These are phyloP conservation scores for Tinea semifulvella DNA, from an alignment of 2,888 invertebrate species.

Conservation along the genomic window DNA sequence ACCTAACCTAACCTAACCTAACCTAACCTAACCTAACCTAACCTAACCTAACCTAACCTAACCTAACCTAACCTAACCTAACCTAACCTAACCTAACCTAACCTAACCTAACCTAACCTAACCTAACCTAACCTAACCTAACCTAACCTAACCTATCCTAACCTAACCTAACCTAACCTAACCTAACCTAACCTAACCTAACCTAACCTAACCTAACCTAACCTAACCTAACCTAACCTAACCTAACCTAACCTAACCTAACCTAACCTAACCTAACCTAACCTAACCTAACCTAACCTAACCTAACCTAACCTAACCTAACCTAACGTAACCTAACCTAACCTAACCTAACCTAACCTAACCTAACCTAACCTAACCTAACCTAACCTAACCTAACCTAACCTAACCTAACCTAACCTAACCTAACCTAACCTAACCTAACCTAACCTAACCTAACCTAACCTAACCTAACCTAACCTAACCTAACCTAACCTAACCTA, in stretches of 20 bases:
- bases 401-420: slow-evolving; percentile 16
- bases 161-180: slow-evolving; percentile 13
- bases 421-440: slow-evolving; percentile 15
- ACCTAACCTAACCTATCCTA: slow-evolving; percentile 13
- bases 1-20: neutral
- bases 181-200: slow-evolving; percentile 13
- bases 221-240: slow-evolving; percentile 16
- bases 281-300: slow-evolving; percentile 16
- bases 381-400: slow-evolving; percentile 16
- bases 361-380: slow-evolving; percentile 16
- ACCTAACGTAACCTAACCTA: slow-evolving; percentile 15
- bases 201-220: slow-evolving; percentile 15
- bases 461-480: slow-evolving; percentile 15
- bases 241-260: slow-evolving; percentile 16
- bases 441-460: slow-evolving; percentile 16
- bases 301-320: slow-evolving; percentile 16
- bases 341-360: slow-evolving; percentile 16
- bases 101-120: slow-evolving; percentile 13
- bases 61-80: slow-evolving; percentile 13
- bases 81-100: slow-evolving; percentile 13
- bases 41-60: slow-evolving; percentile 14
- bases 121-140: slow-evolving; percentile 13
- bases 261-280: slow-evolving; percentile 16
- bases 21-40: slow-evolving; percentile 13
- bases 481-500: slow-evolving; percentile 14